A percentile compares a stretch with the other conserved stretches of the same genome.
Conservation (phyloP, 2,888 invertebrate genomes). For the Drosophila leonis region DNA sequence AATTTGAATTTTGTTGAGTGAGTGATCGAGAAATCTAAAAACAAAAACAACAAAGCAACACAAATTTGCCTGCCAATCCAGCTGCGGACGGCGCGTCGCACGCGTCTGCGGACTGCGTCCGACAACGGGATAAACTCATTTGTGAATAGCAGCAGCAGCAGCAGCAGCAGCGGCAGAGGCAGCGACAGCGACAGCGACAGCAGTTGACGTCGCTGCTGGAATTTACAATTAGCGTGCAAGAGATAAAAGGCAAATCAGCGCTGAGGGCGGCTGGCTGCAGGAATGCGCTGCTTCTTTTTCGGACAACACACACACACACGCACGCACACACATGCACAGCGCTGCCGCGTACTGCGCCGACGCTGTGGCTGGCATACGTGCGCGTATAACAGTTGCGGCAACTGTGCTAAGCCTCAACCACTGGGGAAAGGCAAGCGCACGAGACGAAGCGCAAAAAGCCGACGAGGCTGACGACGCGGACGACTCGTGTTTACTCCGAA, state of each 20-base stretch:
- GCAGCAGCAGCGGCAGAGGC: background rate
- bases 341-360: slow-evolving; percentile 42
- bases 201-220: slow-evolving; percentile 47
- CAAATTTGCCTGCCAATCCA: slow-evolving; percentile 40
- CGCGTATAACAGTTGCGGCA: slow-evolving; percentile 42
- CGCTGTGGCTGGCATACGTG: slow-evolving; percentile 27
- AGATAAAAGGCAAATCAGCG: slow-evolving; percentile 56
- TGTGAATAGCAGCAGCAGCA: slow-evolving; percentile 12
- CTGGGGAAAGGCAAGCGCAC: slow-evolving; percentile 31
- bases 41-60: background rate
- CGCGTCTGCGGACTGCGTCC: slow-evolving; percentile 39
- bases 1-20: slow-evolving; percentile 13
- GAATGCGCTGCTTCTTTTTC: slow-evolving; percentile 47
- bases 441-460: slow-evolving; percentile 5
- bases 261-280: slow-evolving; percentile 48
- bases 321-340: background rate
- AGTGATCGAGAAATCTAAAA: slow-evolving; percentile 49
- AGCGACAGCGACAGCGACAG: background rate
- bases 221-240: slow-evolving; percentile 62
- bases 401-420: slow-evolving; percentile 38
- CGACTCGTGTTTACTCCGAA: slow-evolving; percentile 53
- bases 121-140: slow-evolving; percentile 50
- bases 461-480: background rate
- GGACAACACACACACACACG: slow-evolving; percentile 20
- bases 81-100: slow-evolving; percentile 33